Evolutionary conservation across 2,113 vertebrate species (phyloP).

Genomic region (Abramis brama): DNA sequence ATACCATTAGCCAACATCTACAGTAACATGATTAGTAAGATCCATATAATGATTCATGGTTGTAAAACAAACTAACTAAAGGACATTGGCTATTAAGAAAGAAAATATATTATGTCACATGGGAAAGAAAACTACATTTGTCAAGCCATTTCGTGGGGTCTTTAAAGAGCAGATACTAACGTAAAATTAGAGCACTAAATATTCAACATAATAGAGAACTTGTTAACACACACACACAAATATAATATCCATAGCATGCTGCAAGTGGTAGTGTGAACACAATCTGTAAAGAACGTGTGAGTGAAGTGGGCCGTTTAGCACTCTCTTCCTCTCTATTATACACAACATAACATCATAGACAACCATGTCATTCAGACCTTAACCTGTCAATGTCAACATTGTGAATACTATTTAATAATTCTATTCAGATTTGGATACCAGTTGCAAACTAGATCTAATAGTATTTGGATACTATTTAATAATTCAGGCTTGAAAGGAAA

Average conservation of each 20-base stretch:
- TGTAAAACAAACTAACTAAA: background rate
- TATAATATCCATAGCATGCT: background rate
- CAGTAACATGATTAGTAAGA: too few species aligned
- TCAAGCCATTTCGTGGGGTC: background rate
- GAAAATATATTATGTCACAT: background rate
- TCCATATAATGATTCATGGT: too few species aligned
- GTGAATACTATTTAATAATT: background rate
- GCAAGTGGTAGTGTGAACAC: background rate
- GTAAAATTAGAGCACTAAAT: background rate
- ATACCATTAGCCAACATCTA: too few species aligned
- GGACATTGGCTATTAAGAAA: background rate
- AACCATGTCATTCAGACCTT: background rate
- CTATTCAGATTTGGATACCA: background rate
- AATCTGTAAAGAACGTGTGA: constrained; percentile 20
- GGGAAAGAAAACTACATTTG: background rate
- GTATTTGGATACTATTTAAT: background rate
- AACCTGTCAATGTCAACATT: background rate
- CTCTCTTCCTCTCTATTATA: background rate
- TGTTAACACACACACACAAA: background rate
- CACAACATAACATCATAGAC: background rate
- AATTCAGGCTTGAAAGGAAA: background rate
- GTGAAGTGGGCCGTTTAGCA: background rate
- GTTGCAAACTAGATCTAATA: background rate
- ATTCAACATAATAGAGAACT: background rate
- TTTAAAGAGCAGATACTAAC: background rate